A percentile compares a stretch with the other conserved stretches of the same genome.
Conservation (phyloP, 2,113 vertebrate genomes). For the Heptranchias perlo region DNA sequence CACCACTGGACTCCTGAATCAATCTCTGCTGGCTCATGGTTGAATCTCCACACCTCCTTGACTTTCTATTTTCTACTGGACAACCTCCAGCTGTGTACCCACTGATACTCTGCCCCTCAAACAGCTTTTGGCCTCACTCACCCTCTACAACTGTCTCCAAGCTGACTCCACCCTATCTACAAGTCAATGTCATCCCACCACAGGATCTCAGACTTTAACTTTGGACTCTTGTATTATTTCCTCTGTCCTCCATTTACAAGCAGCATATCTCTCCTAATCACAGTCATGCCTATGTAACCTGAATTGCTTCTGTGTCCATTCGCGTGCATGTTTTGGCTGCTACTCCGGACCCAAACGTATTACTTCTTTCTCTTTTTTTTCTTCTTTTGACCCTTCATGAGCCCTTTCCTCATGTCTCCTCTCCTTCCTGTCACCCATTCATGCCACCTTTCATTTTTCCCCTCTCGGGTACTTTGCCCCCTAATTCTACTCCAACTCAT, state of each 20-base stretch:
- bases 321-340: not conserved
- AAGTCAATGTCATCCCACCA: too few relatives aligned
- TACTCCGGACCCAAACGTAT: not conserved
- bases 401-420: not conserved
- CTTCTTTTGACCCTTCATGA: not conserved
- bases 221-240: not conserved
- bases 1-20: not conserved
- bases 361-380: not conserved
- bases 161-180: too few relatives aligned
- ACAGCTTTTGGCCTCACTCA: not conserved
- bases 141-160: not conserved
- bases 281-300: not conserved
- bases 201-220: not conserved
- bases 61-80: not conserved
- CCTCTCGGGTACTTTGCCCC: not conserved
- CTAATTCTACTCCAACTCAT: not conserved
- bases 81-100: not conserved
- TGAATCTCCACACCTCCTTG: not conserved
- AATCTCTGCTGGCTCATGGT: not conserved
- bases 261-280: not conserved
- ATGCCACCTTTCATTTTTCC: not conserved
- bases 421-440: not conserved
- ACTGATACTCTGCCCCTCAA: not conserved
- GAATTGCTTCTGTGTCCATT: not conserved
- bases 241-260: not conserved